These are phyloP conservation scores for Callipepla squamata DNA, from an alignment of 2,113 vertebrate species.

Conservation along the genomic window DNA sequence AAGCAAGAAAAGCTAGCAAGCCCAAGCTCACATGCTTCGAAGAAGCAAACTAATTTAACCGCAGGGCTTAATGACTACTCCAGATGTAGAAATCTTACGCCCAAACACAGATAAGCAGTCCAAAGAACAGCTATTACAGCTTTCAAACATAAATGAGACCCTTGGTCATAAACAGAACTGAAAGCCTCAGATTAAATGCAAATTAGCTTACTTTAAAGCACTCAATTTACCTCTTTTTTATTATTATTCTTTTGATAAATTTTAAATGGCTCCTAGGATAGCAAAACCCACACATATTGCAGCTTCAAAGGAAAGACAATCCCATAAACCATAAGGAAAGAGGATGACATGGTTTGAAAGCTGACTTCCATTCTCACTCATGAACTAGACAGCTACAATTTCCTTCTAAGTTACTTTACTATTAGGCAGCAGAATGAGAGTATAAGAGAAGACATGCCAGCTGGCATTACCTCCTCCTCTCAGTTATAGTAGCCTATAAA, in stretches of 20 bases:
- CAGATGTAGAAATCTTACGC: background rate
- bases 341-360: background rate
- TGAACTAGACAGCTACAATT: background rate
- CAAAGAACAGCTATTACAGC: constrained; percentile 35
- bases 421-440: background rate
- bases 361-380: background rate
- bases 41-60: background rate
- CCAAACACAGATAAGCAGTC: constrained; percentile 26
- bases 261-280: background rate
- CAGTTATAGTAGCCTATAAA: background rate
- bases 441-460: background rate
- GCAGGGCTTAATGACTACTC: background rate
- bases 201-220: background rate
- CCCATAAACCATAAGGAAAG: background rate
- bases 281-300: background rate
- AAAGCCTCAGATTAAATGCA: background rate
- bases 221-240: background rate
- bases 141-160: background rate
- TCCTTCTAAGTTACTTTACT: background rate
- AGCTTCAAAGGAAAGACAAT: background rate
- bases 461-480: background rate
- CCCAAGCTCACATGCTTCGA: background rate
- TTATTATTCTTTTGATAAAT: background rate
- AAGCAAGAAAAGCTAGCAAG: background rate
- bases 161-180: background rate